Percentiles rank a stretch among this genome's conserved stretches.
phyloP scores from a whole-genome alignment of 37 sponge, comb jelly and placozoan species.

The Chondrilla cf. caribensis region DNA sequence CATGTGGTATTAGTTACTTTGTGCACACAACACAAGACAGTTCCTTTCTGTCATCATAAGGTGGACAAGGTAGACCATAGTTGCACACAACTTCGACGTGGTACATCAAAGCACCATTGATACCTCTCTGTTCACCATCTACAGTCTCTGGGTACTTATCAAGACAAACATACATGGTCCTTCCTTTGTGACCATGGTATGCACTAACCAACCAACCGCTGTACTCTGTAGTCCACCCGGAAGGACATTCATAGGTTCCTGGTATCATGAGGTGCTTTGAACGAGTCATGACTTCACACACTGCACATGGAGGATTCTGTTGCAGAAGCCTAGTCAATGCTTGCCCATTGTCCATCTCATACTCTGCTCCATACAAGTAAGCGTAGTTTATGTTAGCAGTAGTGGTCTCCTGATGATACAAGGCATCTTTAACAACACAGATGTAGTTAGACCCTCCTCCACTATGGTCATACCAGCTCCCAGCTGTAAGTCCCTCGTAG shows the following conservation, averaged over 20 bases:
- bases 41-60: slow-evolving; percentile 35
- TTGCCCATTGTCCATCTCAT: slow-evolving; percentile 5
- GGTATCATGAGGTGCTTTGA: slow-evolving; percentile 46
- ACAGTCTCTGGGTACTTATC: slow-evolving; percentile 41
- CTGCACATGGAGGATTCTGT: slow-evolving; percentile 56
- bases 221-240: slow-evolving; percentile 51
- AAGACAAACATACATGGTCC: slow-evolving; percentile 45
- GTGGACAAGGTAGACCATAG: slow-evolving; percentile 44
- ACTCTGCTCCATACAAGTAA: slow-evolving; percentile 42
- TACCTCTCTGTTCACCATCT: slow-evolving; percentile 7
- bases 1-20: slow-evolving; percentile 8
- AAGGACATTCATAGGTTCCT: slow-evolving; percentile 34
- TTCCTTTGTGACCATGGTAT: slow-evolving; percentile 6
- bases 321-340: not conserved
- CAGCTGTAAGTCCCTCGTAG: slow-evolving; percentile 27
- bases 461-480: slow-evolving; percentile 14
- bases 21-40: slow-evolving; percentile 64
- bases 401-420: slow-evolving; percentile 5
- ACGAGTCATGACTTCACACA: slow-evolving; percentile 34
- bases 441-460: slow-evolving; percentile 44
- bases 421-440: slow-evolving; percentile 31
- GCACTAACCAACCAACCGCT: slow-evolving; percentile 47
- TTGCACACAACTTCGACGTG: slow-evolving; percentile 44
- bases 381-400: not conserved
- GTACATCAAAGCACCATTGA: slow-evolving; percentile 36